Evolutionary conservation across 2,888 invertebrate species (phyloP).

Genomic region (Allygus modestus): DNA sequence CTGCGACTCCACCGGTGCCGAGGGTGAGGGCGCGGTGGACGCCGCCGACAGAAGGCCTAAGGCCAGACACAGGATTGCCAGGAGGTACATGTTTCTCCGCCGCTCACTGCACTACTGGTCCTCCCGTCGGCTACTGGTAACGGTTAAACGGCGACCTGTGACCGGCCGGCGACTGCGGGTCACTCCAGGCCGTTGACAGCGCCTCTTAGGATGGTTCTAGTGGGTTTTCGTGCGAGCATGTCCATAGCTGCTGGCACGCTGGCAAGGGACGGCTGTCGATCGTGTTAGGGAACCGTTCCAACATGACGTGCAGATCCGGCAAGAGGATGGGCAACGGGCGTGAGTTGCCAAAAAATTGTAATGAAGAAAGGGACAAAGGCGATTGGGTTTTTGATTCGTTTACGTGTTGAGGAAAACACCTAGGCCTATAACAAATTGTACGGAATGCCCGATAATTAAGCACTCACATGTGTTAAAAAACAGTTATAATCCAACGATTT

Average conservation of each 20-base stretch:
- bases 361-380: neutral
- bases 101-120: constrained; percentile 68
- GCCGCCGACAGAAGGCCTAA: constrained; percentile 62
- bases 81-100: constrained; percentile 70
- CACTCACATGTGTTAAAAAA: no score
- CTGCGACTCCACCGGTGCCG: constrained; percentile 23
- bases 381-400: neutral
- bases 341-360: neutral
- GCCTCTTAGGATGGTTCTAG: neutral
- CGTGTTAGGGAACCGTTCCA: neutral
- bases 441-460: no score
- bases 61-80: constrained; percentile 63
- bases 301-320: no score
- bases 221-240: neutral
- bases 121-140: constrained; percentile 5
- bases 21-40: constrained; percentile 2
- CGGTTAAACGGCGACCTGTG: neutral
- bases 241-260: neutral
- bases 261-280: neutral
- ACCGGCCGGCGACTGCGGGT: neutral
- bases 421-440: no score
- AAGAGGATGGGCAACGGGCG: neutral
- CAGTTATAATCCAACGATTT: no score
- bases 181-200: constrained; percentile 38
- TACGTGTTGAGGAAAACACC: neutral